Evolutionary conservation across 2,888 invertebrate genomes (phyloP).

Genomic region (Diaperis boleti): DNA sequence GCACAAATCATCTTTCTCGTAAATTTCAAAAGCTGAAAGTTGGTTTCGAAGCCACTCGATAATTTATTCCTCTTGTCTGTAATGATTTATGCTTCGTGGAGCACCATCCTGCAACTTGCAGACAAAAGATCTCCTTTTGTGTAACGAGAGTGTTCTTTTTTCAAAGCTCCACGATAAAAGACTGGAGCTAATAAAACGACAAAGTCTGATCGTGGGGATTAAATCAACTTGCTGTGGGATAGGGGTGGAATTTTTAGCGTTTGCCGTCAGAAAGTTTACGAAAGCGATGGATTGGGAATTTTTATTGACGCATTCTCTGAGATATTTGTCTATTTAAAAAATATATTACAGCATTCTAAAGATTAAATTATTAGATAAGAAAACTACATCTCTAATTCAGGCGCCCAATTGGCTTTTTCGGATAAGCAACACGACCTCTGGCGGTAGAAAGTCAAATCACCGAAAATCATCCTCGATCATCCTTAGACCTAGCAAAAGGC

Average conservation of each 20-base stretch:
- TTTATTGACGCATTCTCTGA: no score
- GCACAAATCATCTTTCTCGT: constrained; percentile 42
- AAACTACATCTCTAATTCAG: no score
- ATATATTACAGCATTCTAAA: no score
- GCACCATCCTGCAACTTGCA: constrained; percentile 25
- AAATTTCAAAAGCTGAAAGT: constrained; percentile 30
- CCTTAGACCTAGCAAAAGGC: no score
- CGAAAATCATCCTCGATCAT: no score
- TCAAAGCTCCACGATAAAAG: constrained; percentile 23
- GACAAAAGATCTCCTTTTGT: constrained; percentile 32
- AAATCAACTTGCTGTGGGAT: constrained; percentile 3
- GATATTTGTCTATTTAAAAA: no score
- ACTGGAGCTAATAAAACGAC: constrained; percentile 28
- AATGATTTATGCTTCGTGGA: constrained; percentile 34
- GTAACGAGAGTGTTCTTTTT: constrained; percentile 31
- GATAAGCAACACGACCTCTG: no score
- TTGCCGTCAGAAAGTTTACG: background rate
- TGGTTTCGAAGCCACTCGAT: constrained; percentile 31
- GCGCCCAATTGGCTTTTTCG: no score
- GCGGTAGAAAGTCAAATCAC: no score
- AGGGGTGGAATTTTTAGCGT: constrained; percentile 12
- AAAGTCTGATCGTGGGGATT: constrained; percentile 15
- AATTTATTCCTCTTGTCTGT: constrained; percentile 36
- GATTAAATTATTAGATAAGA: no score
- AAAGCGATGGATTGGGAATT: no score